phyloP scores from a whole-genome alignment of 2,797 vertebrate species.

The Cygnus olor region DNA sequence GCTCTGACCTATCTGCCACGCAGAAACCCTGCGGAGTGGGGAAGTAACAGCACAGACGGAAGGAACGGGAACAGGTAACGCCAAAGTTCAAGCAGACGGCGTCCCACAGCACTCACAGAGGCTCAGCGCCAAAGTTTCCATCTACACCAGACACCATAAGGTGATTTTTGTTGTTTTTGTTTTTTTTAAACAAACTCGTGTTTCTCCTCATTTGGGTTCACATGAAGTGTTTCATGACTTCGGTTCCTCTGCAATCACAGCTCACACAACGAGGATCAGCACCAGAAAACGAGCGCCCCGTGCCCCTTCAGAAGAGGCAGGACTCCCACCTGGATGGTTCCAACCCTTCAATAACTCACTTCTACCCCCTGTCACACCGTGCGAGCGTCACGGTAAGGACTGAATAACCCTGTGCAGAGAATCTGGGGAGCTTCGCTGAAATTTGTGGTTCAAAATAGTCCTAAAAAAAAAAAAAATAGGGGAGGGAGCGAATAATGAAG shows the following conservation, averaged over 20 bases:
- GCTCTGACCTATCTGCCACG: background rate
- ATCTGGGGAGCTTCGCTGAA: background rate
- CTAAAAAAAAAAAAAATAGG: background rate
- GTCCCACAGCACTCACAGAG: background rate
- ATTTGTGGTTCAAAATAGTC: background rate
- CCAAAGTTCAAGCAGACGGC: background rate
- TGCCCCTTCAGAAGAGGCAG: background rate
- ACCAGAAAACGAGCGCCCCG: fast-evolving
- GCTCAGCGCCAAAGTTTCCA: background rate
- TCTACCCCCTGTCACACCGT: background rate
- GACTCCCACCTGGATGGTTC: background rate
- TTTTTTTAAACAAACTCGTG: no score
- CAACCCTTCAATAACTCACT: background rate
- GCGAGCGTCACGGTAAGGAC: background rate
- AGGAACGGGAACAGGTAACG: background rate
- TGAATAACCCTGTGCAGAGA: background rate
- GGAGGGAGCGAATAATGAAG: background rate
- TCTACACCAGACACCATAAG: background rate
- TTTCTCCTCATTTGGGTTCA: background rate
- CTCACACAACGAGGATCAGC: background rate
- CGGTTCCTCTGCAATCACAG: background rate
- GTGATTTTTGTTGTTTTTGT: no score
- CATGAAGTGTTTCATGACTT: background rate
- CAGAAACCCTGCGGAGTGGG: background rate
- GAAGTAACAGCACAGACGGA: fast-evolving